Evolutionary conservation across 2,888 invertebrate genomes (phyloP).

Genomic region (Cheiracanthium punctorium): DNA sequence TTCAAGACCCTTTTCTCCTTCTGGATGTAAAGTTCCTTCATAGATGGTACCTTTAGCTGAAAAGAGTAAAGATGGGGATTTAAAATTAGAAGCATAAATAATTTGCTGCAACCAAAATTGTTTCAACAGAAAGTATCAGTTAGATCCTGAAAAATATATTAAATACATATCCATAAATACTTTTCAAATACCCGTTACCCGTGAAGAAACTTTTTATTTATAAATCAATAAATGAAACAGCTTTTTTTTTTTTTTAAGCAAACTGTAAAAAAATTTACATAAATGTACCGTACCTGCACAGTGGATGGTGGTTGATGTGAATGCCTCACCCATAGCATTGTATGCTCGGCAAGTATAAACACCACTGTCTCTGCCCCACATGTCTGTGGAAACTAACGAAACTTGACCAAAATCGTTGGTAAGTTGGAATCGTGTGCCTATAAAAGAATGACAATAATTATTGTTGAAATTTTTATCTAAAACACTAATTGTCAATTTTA

Average conservation of each 20-base stretch:
- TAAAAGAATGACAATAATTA: too few species aligned
- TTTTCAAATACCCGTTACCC: too few species aligned
- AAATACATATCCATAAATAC: too few species aligned
- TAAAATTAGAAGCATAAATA: too few species aligned
- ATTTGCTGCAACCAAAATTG: too few species aligned
- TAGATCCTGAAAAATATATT: too few species aligned
- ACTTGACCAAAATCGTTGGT: slow-evolving; percentile 98
- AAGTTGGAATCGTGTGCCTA: slow-evolving; percentile 88
- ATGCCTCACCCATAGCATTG: slow-evolving; percentile 92
- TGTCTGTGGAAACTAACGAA: slow-evolving; percentile 92
- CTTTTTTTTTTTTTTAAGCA: too few species aligned
- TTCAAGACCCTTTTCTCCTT: slow-evolving; percentile 93
- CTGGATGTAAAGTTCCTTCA: slow-evolving; percentile 93
- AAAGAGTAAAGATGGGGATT: slow-evolving; percentile 14
- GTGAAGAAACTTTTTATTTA: too few species aligned
- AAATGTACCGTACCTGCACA: slow-evolving; percentile 86
- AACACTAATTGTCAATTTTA: too few species aligned
- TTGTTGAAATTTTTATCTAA: too few species aligned
- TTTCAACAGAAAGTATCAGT: too few species aligned
- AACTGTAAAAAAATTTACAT: slow-evolving; percentile 22
- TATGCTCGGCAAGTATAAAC: slow-evolving; percentile 95
- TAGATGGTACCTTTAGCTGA: slow-evolving; percentile 83
- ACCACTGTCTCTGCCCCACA: slow-evolving; percentile 95
- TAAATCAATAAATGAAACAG: too few species aligned
- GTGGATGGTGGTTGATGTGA: slow-evolving; percentile 91